These are phyloP conservation scores for Harpalus rubripes DNA, from an alignment of 2,888 invertebrate genomes.

Conservation along the genomic window DNA sequence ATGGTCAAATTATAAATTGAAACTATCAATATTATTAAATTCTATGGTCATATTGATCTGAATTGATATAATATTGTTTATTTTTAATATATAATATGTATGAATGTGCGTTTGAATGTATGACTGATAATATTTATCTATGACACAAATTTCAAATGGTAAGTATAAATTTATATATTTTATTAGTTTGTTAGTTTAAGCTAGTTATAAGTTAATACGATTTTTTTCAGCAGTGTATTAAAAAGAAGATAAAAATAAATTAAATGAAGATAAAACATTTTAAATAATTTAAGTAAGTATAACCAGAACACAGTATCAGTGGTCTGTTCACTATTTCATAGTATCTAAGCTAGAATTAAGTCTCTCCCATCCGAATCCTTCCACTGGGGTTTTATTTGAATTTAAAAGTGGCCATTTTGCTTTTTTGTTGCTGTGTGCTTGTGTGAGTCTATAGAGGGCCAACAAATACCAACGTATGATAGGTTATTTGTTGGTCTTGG, in stretches of 20 bases:
- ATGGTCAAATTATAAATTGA: conserved; percentile 1
- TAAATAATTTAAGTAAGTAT: conserved; percentile 52
- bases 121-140: neutral
- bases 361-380: conserved; percentile 3
- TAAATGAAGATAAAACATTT: conserved; percentile 6
- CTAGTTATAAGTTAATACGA: neutral
- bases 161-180: neutral
- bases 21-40: conserved; percentile 34
- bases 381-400: conserved; percentile 63
- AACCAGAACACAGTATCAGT: conserved; percentile 66
- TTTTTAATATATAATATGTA: conserved; percentile 27
- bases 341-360: conserved; percentile 7
- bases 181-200: conserved; percentile 16
- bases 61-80: conserved; percentile 42
- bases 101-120: conserved; percentile 10
- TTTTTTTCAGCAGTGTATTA: conserved; percentile 49
- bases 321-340: conserved; percentile 48
- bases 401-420: conserved; percentile 27
- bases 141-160: conserved; percentile 18
- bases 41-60: conserved; percentile 52
- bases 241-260: conserved; percentile 10
- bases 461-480: conserved; percentile 67
- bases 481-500: conserved; percentile 67
- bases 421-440: conserved; percentile 60
- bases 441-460: conserved; percentile 69